Conservation (phyloP, 2,888 invertebrate genomes). For the Caradrina kadenii region DNA sequence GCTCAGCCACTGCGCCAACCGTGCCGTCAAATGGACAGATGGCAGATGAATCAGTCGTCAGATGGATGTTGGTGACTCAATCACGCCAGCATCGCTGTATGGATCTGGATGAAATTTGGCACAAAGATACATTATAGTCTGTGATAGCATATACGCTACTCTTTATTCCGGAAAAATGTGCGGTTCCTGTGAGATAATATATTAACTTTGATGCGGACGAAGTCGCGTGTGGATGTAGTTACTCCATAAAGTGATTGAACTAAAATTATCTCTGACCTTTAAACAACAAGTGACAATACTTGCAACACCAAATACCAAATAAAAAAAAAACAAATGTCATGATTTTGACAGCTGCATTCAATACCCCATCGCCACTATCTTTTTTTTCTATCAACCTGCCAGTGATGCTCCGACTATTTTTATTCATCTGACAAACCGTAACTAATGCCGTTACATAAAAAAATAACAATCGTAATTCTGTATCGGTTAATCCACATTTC, state of each 20-base stretch:
- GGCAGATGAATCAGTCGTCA: too few relatives aligned
- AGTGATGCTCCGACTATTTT: conserved; percentile 30
- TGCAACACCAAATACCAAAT: not conserved
- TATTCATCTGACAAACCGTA: conserved; percentile 53
- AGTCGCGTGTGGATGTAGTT: too few relatives aligned
- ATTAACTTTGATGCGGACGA: too few relatives aligned
- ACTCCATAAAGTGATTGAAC: conserved; percentile 4
- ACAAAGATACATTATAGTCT: too few relatives aligned
- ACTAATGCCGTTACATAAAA: conserved; percentile 57
- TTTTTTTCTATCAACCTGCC: conserved; percentile 48
- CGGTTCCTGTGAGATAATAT: too few relatives aligned
- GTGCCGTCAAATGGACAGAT: too few relatives aligned
- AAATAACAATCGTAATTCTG: conserved; percentile 56
- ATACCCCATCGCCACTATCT: conserved; percentile 16
- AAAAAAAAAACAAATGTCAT: conserved; percentile 25
- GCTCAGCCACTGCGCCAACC: too few relatives aligned
- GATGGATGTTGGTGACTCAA: too few relatives aligned
- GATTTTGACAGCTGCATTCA: conserved; percentile 54
- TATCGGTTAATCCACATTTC: conserved; percentile 59
- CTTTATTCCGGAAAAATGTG: too few relatives aligned
- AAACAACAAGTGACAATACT: conserved; percentile 14
- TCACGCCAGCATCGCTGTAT: too few relatives aligned
- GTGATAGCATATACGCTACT: too few relatives aligned
- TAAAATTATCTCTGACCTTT: conserved; percentile 25
- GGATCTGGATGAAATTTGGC: too few relatives aligned